phyloP scores from a whole-genome alignment of 1,140 invertebrate genomes.

The Melitaea cinxia region DNA sequence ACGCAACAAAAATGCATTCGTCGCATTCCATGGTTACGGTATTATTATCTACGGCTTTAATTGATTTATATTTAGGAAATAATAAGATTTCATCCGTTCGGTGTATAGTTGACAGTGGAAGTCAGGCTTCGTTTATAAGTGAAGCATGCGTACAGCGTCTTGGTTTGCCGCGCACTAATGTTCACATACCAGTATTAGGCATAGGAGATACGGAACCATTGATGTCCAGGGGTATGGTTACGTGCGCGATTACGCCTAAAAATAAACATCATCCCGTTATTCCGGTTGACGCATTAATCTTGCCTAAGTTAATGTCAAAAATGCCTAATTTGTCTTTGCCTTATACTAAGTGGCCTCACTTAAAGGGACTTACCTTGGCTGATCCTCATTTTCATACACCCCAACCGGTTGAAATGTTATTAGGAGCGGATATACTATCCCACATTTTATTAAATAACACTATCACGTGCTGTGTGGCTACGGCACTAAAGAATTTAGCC shows the following conservation, averaged over 20 bases:
- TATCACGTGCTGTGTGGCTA: too few species aligned
- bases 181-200: not conserved
- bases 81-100: not conserved
- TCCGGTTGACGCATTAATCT: not conserved
- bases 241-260: not conserved
- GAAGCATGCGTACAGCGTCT: not conserved
- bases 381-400: not conserved
- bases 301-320: not conserved
- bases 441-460: too few species aligned
- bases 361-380: not conserved
- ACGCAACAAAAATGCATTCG: too few species aligned
- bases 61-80: not conserved
- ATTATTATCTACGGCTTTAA: not conserved
- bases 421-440: too few species aligned
- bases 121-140: not conserved
- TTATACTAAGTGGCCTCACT: not conserved
- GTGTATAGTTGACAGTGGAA: not conserved
- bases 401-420: too few species aligned
- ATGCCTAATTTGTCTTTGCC: too few species aligned
- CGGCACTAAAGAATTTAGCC: too few species aligned
- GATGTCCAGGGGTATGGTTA: not conserved
- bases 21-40: not conserved
- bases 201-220: not conserved
- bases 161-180: not conserved
- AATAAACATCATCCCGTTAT: not conserved